phyloP scores from a whole-genome alignment of 2,113 vertebrate species.

The Illadopsis cleaveri region DNA sequence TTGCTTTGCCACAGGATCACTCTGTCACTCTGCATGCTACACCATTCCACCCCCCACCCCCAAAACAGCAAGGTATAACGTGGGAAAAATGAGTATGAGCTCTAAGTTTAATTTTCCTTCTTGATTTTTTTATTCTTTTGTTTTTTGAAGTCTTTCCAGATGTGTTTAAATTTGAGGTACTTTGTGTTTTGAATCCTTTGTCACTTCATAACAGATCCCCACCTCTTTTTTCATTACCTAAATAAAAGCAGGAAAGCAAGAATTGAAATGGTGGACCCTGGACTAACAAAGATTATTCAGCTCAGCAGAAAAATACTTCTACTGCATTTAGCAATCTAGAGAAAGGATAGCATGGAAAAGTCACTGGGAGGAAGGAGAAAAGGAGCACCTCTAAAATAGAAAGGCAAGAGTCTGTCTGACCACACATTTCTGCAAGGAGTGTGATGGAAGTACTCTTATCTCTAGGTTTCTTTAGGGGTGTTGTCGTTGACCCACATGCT shows the following conservation, averaged over 20 bases:
- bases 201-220: neutral
- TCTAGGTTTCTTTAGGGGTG: neutral
- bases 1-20: neutral
- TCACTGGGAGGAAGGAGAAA: neutral
- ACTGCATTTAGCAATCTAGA: neutral
- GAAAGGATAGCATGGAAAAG: neutral
- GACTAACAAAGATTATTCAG: neutral
- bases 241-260: neutral
- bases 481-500: neutral
- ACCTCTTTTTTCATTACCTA: neutral
- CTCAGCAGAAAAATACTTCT: neutral
- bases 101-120: neutral
- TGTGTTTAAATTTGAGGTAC: neutral
- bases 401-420: neutral
- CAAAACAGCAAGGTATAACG: neutral
- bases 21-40: neutral
- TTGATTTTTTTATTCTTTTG: neutral
- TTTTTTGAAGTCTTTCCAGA: neutral
- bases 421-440: neutral
- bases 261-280: neutral
- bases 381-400: neutral
- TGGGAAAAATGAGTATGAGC: neutral
- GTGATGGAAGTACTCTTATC: neutral
- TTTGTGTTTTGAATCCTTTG: neutral
- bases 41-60: accelerated